A percentile compares a stretch with the other conserved stretches of the same genome.
These are phyloP conservation scores for Oophaga pumilio DNA, from an alignment of 2,113 vertebrate genomes.

Conservation along the genomic window DNA sequence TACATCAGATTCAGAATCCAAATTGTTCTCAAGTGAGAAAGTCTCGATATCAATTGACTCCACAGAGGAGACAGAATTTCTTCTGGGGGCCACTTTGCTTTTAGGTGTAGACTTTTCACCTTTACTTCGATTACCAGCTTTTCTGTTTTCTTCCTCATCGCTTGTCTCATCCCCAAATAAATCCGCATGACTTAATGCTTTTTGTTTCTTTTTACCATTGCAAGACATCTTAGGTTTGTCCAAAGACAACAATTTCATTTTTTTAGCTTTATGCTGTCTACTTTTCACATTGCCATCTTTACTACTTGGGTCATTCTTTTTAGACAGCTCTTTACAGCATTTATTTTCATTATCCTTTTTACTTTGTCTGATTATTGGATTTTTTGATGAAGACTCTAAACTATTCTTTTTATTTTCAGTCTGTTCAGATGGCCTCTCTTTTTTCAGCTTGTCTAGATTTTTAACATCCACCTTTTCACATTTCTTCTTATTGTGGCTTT, in stretches of 20 bases:
- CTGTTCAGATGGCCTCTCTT: constrained; percentile 68
- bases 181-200: constrained; percentile 83
- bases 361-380: constrained; percentile 62
- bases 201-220: constrained; percentile 66
- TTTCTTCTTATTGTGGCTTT: constrained; percentile 69
- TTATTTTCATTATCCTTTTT: constrained; percentile 59
- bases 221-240: constrained; percentile 56
- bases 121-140: constrained; percentile 2
- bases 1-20: constrained; percentile 85
- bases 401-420: constrained; percentile 68
- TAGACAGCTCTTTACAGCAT: constrained; percentile 58
- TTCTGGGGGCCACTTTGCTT: constrained; percentile 61
- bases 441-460: constrained; percentile 62
- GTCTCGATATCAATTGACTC: constrained; percentile 73
- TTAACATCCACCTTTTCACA: constrained; percentile 64
- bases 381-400: constrained; percentile 55
- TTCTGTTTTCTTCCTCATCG: constrained; percentile 72
- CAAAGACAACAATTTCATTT: constrained; percentile 25
- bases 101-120: constrained; percentile 60
- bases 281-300: constrained; percentile 68
- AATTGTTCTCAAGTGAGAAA: constrained; percentile 73
- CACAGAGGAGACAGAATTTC: constrained; percentile 56
- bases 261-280: constrained; percentile 64
- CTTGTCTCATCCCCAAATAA: constrained; percentile 95
- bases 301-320: constrained; percentile 66